These are phyloP conservation scores for Micronycteris hirsuta DNA, from an alignment of 2,113 vertebrate species.

Conservation along the genomic window DNA sequence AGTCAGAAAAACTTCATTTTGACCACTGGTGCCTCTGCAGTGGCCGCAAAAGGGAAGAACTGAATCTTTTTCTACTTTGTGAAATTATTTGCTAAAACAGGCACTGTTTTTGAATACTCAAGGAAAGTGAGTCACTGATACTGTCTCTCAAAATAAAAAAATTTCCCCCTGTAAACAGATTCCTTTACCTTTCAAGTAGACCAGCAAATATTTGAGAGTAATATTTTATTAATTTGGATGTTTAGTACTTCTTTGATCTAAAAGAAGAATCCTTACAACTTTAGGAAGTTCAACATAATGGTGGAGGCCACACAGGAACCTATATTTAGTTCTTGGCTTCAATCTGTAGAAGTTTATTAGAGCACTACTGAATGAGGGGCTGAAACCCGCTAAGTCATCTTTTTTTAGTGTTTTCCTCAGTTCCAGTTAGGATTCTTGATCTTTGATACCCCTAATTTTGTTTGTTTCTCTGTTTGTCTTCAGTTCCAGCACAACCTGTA, in stretches of 20 bases:
- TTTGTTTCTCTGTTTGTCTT: slow-evolving; percentile 43
- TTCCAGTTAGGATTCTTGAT: not conserved
- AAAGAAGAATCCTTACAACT: slow-evolving; percentile 40
- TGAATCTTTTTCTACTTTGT: not conserved
- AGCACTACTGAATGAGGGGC: not conserved
- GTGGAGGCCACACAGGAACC: not conserved
- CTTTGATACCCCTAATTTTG: not conserved
- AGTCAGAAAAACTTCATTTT: too few relatives aligned
- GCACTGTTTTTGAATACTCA: slow-evolving; percentile 1
- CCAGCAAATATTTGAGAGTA: not conserved
- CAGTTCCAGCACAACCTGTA: slow-evolving; percentile 15
- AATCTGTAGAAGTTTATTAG: not conserved
- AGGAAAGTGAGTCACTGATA: slow-evolving; percentile 11
- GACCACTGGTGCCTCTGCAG: too few relatives aligned
- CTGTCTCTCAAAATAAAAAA: slow-evolving; percentile 35
- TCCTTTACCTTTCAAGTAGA: slow-evolving; percentile 6
- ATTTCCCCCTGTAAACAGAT: not conserved
- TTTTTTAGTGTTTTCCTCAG: not conserved
- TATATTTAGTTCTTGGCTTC: not conserved
- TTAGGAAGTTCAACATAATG: slow-evolving; percentile 9
- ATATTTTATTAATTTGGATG: slow-evolving; percentile 16
- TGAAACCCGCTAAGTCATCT: not conserved
- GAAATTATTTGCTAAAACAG: slow-evolving; percentile 32
- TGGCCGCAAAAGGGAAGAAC: not conserved
- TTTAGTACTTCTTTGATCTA: not conserved